These are phyloP conservation scores for Brachylomia viminalis DNA, from an alignment of 2,888 invertebrate genomes.

Conservation along the genomic window DNA sequence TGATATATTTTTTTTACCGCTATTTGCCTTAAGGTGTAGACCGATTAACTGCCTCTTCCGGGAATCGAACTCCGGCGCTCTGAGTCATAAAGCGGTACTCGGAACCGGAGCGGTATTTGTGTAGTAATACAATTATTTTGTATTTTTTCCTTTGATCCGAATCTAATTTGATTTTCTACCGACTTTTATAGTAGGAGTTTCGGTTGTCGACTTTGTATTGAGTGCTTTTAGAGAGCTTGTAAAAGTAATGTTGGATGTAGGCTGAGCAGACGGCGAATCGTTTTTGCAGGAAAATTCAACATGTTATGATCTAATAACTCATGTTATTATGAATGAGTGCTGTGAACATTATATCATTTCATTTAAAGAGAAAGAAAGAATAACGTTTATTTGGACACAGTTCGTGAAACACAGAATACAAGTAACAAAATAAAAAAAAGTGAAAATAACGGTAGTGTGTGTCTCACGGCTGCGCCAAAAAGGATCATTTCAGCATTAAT, in stretches of 20 bases:
- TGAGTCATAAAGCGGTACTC: conserved; percentile 76
- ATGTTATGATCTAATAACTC: no score
- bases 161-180: conserved; percentile 56
- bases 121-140: conserved; percentile 58
- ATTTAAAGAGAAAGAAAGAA: no score
- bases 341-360: no score
- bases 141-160: conserved; percentile 43
- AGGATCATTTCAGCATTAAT: no score
- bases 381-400: no score
- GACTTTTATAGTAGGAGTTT: conserved; percentile 36
- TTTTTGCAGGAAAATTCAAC: no score
- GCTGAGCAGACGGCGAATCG: no score
- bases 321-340: no score
- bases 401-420: no score
- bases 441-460: no score
- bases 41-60: conserved; percentile 68
- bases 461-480: no score
- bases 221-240: not conserved
- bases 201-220: conserved; percentile 10
- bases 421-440: no score
- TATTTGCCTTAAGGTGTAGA: conserved; percentile 62
- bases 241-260: not conserved
- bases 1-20: conserved; percentile 56
- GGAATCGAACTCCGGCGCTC: conserved; percentile 67
- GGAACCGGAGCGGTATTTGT: conserved; percentile 65